phyloP scores from a whole-genome alignment of 2,113 vertebrate genomes.

The Epinephelus moara region DNA sequence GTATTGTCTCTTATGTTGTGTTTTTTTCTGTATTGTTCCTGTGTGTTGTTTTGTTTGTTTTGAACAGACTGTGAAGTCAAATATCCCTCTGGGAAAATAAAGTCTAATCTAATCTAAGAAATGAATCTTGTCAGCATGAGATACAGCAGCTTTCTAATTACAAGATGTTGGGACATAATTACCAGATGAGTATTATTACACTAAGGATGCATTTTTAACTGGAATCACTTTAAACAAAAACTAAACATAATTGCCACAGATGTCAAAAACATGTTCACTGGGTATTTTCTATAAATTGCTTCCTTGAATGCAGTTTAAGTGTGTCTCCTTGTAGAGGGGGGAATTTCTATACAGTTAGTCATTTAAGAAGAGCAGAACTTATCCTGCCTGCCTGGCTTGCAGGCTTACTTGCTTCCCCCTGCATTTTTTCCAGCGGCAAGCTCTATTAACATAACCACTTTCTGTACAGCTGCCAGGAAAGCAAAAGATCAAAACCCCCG shows the following conservation, averaged over 20 bases:
- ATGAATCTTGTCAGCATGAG: too few species aligned
- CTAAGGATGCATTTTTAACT: too few species aligned
- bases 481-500: conserved; percentile 50
- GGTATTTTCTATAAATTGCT: not conserved
- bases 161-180: too few species aligned
- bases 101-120: too few species aligned
- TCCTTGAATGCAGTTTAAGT: not conserved
- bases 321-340: not conserved
- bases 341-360: conserved; percentile 22
- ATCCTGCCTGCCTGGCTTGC: conserved; percentile 8
- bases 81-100: too few species aligned
- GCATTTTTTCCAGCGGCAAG: conserved; percentile 45
- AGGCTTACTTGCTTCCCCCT: conserved; percentile 1
- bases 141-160: too few species aligned
- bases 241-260: not conserved
- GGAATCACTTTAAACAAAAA: not conserved
- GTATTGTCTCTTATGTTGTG: too few species aligned
- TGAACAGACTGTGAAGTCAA: too few species aligned
- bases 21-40: too few species aligned
- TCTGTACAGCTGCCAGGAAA: conserved; percentile 74
- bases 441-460: conserved; percentile 68
- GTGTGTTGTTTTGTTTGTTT: too few species aligned
- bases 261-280: not conserved
- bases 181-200: too few species aligned
- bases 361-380: conserved; percentile 10